Evolutionary conservation across 2,797 vertebrate genomes (phyloP), one percentile per base, ranked within the genome.

Genomic region (Coluber constrictor): DNA sequence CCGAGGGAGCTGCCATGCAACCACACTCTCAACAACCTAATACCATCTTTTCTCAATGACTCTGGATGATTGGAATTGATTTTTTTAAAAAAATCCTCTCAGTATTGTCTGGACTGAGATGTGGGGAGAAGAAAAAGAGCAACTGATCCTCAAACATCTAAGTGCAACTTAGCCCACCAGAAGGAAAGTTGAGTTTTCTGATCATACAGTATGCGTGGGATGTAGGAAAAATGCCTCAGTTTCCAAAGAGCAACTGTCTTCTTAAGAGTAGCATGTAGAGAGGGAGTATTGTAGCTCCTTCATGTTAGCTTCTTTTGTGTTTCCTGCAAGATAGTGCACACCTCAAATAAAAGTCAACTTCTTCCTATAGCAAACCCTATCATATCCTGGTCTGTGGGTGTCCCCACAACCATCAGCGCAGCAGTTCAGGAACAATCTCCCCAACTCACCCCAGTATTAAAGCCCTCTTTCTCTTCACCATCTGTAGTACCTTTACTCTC

Each of bases 391-490:
- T 32, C 43, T 55, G n/a, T 55, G 74, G 7, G 56, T 86, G 56
- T 29, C 51, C 59, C 47, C 43, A 66, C 56, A 60, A 47, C 55
- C 32, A n/a, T 9, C 91, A 66, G 56, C 57, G 70, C 83, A 90
- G 88, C 79, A 90, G 92, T 89, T 93, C 89, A 90, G 83, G 83
- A n/a, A 87, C 83, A 18, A 59, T 47, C 89, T 55, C 74, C 37
- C 25, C 37, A 51, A 70, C 83, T 87, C 89, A 93, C 89, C 92
- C 87, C 92, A 93, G 92, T 37, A 61, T 90, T 61, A 29, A 18
- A 90, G 29, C 59, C n/a, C 89, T 43, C 54, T 61, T 87, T 90
- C 87, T 70, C 92, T 93, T 56, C 9, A 18, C 12, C 9, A 8
- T 63, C 29, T 3, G n/a, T n/a, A n/a, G 12, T 70, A 37, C 54